Percentiles rank a stretch among this genome's conserved stretches.
Conservation (phyloP, 1,140 invertebrate genomes). For the Brachionus calyciflorus region DNA sequence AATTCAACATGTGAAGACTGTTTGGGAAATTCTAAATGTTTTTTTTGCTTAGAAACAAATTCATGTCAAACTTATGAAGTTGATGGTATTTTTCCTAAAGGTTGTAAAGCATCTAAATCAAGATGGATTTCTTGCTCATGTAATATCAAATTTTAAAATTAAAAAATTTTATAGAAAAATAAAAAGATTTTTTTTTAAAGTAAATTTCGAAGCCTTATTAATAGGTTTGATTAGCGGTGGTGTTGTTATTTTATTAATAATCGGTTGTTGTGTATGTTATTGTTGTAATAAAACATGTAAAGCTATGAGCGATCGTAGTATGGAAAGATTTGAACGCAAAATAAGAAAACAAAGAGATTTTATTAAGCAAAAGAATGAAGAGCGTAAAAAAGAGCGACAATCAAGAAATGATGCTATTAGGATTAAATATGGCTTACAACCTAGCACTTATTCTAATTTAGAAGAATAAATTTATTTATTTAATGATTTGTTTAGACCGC, state of each 20-base stretch:
- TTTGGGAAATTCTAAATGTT: constrained; percentile 8
- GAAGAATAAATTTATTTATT: constrained; percentile 17
- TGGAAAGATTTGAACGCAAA: not conserved
- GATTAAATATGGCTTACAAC: constrained; percentile 37
- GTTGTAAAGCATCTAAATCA: constrained; percentile 15
- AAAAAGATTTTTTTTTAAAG: not conserved
- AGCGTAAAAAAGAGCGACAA: constrained; percentile 6
- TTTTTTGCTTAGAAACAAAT: constrained; percentile 32
- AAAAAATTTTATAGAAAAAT: not conserved
- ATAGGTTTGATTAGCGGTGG: not conserved
- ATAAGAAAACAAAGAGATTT: not conserved
- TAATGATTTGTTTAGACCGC: not conserved
- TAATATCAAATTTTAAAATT: not conserved
- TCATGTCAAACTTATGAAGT: not conserved
- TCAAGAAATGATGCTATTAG: constrained; percentile 15
- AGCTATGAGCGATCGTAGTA: constrained; percentile 23
- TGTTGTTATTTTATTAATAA: constrained; percentile 17
- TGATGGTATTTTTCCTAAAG: constrained; percentile 33
- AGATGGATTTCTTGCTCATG: constrained; percentile 41
- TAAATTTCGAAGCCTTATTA: constrained; percentile 33
- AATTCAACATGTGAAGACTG: constrained; percentile 36
- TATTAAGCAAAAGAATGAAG: constrained; percentile 15
- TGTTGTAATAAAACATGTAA: constrained; percentile 46
- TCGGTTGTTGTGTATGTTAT: constrained; percentile 31
- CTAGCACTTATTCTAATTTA: not conserved